Evolutionary conservation across 1,140 invertebrate species (phyloP), one percentile per base, ranked within the genome.

Genomic region (Manduca sexta): DNA sequence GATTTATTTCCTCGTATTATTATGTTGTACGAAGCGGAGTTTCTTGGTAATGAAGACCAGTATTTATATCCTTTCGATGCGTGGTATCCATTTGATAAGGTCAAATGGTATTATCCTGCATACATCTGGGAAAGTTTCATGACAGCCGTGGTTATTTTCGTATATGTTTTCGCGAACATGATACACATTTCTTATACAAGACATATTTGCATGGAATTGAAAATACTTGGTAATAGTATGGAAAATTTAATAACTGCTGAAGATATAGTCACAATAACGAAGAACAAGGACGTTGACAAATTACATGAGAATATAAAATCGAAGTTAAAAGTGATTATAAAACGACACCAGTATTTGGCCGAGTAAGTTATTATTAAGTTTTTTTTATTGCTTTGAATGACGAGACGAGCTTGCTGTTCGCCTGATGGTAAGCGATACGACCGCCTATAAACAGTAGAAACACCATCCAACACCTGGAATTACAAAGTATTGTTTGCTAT

Each of bases 41-140:
- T 70, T 12, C 29, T 67, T 37, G 61, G 52, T 2, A 57, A 64
- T 12, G 60, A 69, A 11, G 49, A 52, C 17, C 49, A 69, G 31
- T 64, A 71, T 47, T 56, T 74, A 8, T 81, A 74, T 40, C 79
- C 79, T 1, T 76, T 74, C 26, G 75, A 83, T 37, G 76, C 66
- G 7, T 83, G 79, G 79, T 84, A 84, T 49, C 79, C 79, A 17
- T 81, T 84, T 38, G 68, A 84, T 43, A 79, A 79, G 47, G 44
- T 72, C 1, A 54, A 74, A 29, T 79, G 65, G 64, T 84, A 79
- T 39, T 60, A 57, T n/a, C 21, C 48, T 13, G 69, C 52, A 2
- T 81, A 81, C 30, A 37, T 68, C 15, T 84, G 77, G 77, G 77
- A 84, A 49, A 68, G 75, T 39, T 62, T 65, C 6, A 78, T 79